A percentile compares a stretch with the other conserved stretches of the same genome.
These are phyloP conservation scores for Piprites chloris DNA, from an alignment of 2,113 vertebrate genomes.

Conservation along the genomic window DNA sequence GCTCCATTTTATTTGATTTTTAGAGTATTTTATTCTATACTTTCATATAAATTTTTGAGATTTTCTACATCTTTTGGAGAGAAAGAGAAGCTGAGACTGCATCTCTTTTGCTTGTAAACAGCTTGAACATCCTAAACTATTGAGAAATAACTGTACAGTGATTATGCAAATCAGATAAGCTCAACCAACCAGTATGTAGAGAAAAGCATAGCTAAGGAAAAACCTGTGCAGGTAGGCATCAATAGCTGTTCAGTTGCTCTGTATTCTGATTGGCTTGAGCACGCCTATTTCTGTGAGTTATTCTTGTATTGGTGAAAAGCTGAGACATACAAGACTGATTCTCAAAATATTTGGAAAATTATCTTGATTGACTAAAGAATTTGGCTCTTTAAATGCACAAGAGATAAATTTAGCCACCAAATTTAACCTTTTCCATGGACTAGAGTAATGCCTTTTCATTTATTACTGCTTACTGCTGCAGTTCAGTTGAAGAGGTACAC, in stretches of 20 bases:
- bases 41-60: constrained; percentile 28
- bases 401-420: constrained; percentile 46
- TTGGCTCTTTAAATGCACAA: constrained; percentile 15
- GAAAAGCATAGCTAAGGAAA: constrained; percentile 35
- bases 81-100: constrained; percentile 60
- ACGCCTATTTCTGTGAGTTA: constrained; percentile 37
- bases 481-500: neutral
- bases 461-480: constrained; percentile 4
- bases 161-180: constrained; percentile 68
- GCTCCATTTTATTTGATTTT: constrained; percentile 47
- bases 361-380: constrained; percentile 44
- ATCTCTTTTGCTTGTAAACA: constrained; percentile 61
- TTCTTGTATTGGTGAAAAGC: constrained; percentile 40
- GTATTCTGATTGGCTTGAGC: constrained; percentile 13
- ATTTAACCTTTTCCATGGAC: constrained; percentile 9
- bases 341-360: constrained; percentile 50
- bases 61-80: constrained; percentile 20
- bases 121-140: constrained; percentile 33
- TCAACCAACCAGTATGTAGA: constrained; percentile 35
- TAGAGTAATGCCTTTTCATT: constrained; percentile 3
- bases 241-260: constrained; percentile 24
- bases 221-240: constrained; percentile 39
- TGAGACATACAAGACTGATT: neutral
- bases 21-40: constrained; percentile 37
- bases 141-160: constrained; percentile 41